A percentile compares a stretch with the other conserved stretches of the same genome.
Evolutionary conservation across 2,113 vertebrate species (phyloP).

Genomic region (Spermophilus dauricus): DNA sequence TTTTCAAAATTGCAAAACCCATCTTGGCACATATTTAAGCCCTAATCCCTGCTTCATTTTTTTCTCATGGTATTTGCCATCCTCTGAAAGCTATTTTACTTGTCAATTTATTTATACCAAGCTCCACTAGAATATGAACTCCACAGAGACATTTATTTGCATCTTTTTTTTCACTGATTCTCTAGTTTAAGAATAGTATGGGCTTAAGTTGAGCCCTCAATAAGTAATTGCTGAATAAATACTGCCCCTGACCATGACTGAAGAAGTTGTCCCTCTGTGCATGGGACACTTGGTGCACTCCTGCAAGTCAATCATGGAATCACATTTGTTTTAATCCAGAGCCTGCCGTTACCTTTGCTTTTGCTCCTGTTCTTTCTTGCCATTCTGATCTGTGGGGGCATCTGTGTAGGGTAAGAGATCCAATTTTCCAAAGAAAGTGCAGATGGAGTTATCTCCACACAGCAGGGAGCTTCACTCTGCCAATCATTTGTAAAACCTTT

Average conservation of each 20-base stretch:
- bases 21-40: not conserved
- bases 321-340: slow-evolving; percentile 56
- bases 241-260: not conserved
- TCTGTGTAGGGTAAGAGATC: slow-evolving; percentile 55
- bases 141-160: not conserved
- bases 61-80: not conserved
- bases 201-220: not conserved
- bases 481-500: slow-evolving; percentile 60
- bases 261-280: not conserved
- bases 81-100: not conserved
- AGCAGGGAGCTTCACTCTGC: not conserved
- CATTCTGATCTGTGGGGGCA: slow-evolving; percentile 35
- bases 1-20: not conserved
- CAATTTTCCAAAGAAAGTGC: slow-evolving; percentile 41
- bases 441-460: slow-evolving; percentile 49
- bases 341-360: not conserved
- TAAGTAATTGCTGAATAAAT: slow-evolving; percentile 40
- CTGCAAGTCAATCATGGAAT: not conserved
- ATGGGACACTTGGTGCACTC: not conserved
- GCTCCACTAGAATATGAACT: slow-evolving; percentile 16
- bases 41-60: not conserved
- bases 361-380: not conserved
- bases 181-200: not conserved
- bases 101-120: not conserved
- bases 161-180: not conserved